Percentiles rank a stretch among this genome's conserved stretches.
Evolutionary conservation across 2,113 vertebrate species (phyloP).

Genomic region (Acanthochromis polyacanthus): DNA sequence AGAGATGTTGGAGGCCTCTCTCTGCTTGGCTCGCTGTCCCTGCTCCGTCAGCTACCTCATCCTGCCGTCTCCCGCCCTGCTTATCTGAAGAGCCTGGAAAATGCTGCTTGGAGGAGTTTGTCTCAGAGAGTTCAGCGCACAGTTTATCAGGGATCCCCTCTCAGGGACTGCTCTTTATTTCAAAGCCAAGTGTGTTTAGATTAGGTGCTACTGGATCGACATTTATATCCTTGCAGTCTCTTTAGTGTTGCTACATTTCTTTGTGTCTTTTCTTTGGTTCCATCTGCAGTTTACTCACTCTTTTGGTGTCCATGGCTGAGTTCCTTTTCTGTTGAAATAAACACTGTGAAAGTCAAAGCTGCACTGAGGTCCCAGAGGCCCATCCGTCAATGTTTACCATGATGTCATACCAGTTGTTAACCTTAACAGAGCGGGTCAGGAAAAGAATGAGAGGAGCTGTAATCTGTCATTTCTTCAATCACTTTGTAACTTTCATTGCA

Average conservation of each 20-base stretch:
- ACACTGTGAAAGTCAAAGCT: conserved; percentile 26
- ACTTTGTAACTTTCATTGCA: not conserved
- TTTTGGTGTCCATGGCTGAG: conserved; percentile 6
- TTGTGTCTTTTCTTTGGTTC: conserved; percentile 3
- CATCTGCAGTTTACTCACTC: conserved; percentile 21
- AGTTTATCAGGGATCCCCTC: conserved; percentile 58
- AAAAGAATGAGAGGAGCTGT: not conserved
- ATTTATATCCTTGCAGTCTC: conserved; percentile 1
- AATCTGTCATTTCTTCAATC: conserved; percentile 3
- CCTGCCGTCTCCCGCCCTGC: conserved; percentile 23
- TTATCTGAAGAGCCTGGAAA: conserved; percentile 71
- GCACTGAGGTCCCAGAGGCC: conserved; percentile 24
- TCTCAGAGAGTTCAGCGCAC: conserved; percentile 25
- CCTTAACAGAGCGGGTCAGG: conserved; percentile 33
- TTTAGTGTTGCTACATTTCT: conserved; percentile 6
- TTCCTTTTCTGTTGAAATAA: conserved; percentile 45
- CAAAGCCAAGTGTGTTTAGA: conserved; percentile 36
- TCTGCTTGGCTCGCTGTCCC: conserved; percentile 6
- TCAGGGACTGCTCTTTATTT: conserved; percentile 25
- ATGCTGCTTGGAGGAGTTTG: conserved; percentile 30
- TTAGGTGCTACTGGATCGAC: conserved; percentile 20
- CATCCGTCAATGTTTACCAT: conserved; percentile 51
- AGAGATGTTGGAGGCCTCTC: not conserved
- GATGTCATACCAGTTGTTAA: conserved; percentile 62
- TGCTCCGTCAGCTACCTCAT: conserved; percentile 25